Evolutionary conservation across 2,113 vertebrate genomes (phyloP).

Genomic region (Diphyllodes magnificus): DNA sequence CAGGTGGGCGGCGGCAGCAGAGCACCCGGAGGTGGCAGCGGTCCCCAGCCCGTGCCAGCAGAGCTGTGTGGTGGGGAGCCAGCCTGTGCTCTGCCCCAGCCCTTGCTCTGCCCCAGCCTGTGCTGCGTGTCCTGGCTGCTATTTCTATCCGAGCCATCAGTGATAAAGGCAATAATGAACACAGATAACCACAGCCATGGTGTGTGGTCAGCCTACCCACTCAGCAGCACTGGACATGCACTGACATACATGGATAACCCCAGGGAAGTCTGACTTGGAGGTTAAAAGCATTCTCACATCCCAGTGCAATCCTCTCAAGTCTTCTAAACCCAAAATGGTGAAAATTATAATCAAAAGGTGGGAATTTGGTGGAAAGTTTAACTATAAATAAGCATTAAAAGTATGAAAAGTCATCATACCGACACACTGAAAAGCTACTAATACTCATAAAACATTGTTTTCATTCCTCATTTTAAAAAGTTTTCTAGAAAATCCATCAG

Average conservation of each 20-base stretch:
- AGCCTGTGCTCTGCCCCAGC: not conserved
- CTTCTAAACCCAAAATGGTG: not conserved
- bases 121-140: not conserved
- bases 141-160: not conserved
- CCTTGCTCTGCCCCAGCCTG: not conserved
- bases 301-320: not conserved
- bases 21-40: not conserved
- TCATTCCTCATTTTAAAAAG: not conserved
- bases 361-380: not conserved
- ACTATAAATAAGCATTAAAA: not conserved
- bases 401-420: fast-evolving
- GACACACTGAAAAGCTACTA: not conserved
- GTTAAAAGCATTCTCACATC: not conserved
- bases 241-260: not conserved
- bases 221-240: not conserved
- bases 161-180: not conserved
- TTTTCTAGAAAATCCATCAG: not conserved
- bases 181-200: not conserved
- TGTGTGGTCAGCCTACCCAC: not conserved
- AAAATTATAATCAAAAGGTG: not conserved
- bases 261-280: not conserved
- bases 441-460: not conserved
- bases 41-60: not conserved
- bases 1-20: fast-evolving
- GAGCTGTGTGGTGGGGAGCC: fast-evolving